Evolutionary conservation across 1,140 invertebrate genomes (phyloP), one percentile per base, ranked within the genome.

Genomic region (Drosophila nasuta): DNA sequence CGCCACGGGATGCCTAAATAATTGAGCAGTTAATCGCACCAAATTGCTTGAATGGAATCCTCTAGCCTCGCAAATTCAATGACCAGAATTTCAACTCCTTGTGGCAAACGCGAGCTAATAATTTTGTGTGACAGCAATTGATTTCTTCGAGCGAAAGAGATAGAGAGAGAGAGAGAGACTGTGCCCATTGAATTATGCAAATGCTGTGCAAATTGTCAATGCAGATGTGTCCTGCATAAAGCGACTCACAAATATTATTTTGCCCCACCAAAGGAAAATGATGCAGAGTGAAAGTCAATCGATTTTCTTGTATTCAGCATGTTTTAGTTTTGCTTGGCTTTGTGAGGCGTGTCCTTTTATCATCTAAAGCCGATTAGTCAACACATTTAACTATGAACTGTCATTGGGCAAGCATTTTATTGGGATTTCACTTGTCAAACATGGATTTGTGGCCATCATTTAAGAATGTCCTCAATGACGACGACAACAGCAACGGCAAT

Each of bases 11-110:
- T 78, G 85, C 75, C 62, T 89, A 81, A 89, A 89, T 89, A 89
- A 89, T 89, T 89, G 85, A 89, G 85, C 85, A 89, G 85, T 89
- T 89, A 89, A 89, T 89, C 85, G 81, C 85, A 89, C 77, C 75
- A 89, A 89, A 89, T 89, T 89, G 85, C 86, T 89, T 59, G 80
- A 80, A 87, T 83, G 83, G 77, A 87, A 87, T 87, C 10, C 45
- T 11, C 11, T 30, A n/a, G 56, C 43, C 20, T 68, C 58, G 66
- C 62, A 7, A 17, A 62, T n/a, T 35, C 15, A 48, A 60, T 33
- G 59, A 75, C 52, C 28, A 20, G 57, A 62, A 51, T 49, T 52
- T 57, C 52, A 52, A 65, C 62, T 54, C 20, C 57, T 20, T 58
- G n/a, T 11, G n/a, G 35, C 7, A 7, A 28, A 43, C n/a, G 57